Base-by-base conservation (phyloP, 2,888 invertebrate species). In the Xylophagus ater region DNA sequence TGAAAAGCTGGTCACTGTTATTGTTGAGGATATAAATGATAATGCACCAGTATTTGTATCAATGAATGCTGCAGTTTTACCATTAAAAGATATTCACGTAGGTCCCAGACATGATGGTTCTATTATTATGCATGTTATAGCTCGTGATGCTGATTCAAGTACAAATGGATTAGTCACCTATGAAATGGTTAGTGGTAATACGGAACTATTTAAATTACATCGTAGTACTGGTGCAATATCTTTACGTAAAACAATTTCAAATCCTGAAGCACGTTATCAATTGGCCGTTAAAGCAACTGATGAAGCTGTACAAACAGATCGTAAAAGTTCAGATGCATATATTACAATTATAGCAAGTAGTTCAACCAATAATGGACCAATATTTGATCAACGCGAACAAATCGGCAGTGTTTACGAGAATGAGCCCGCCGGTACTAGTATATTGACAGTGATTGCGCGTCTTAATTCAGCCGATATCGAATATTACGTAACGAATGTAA, bases 11-110 rank as follows among this genome's bases (percentile, higher is more conserved):
- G 88, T 93, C 2, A 88, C 88, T 4, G 88, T 93, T 24, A 87
- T 89, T 44, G 88, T 93, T 5, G 88, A 89, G 60, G 92, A 93
- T 60, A 78, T 90, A 43, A 93, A 93, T 60, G 93, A 94, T 60
- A 90, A 92, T 61, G 84, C 87, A 5, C 93, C 93, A 1, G 70
- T 81, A 14, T 92, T 92, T 58, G 81, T 86, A 3, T 89, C 88
- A 32, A 87, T 90, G 86, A 88, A 87, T 53, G 85, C 90, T 1
- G 89, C 87, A 1, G 73, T 89, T n/a, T 66, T 90, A 30, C 79
- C 80, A 34, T 64, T 73, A 66, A 47, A 68, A 62, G 65, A 66
- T 36, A 43, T 49, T 37, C 49, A 43, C 24, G 41, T 48, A 1
- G 35, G 45, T 21, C 62, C 68, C 21, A 71, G 72, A 7, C 71